These are phyloP conservation scores for Gibbula magus DNA, from an alignment of 2,888 invertebrate genomes.

Conservation along the genomic window DNA sequence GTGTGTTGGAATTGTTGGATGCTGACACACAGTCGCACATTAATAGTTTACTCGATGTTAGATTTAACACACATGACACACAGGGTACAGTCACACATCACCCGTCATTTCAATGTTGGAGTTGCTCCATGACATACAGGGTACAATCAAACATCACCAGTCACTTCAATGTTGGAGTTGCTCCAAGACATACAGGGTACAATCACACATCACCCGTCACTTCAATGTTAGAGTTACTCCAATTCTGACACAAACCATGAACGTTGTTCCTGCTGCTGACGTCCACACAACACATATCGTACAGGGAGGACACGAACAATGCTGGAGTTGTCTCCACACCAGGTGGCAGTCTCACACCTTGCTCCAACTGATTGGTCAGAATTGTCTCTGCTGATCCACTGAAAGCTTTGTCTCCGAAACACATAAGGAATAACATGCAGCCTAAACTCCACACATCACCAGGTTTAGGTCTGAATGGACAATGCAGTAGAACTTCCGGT, in stretches of 20 bases:
- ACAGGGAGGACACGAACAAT: neutral
- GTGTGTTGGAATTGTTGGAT: too few relatives aligned
- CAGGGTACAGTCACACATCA: too few relatives aligned
- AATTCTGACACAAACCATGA: neutral
- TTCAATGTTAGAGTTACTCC: neutral
- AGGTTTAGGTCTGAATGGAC: conserved; percentile 34
- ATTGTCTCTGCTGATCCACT: conserved; percentile 24
- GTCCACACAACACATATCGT: neutral
- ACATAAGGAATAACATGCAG: conserved; percentile 41
- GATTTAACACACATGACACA: too few relatives aligned
- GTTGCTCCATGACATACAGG: too few relatives aligned
- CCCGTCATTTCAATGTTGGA: too few relatives aligned
- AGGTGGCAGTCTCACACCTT: conserved; percentile 17
- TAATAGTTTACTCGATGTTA: too few relatives aligned
- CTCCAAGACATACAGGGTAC: too few relatives aligned
- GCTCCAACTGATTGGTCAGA: neutral
- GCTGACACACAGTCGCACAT: too few relatives aligned
- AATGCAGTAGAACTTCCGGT: conserved; percentile 40
- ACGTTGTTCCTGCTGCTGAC: neutral
- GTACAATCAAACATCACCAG: neutral
- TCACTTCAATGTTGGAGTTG: neutral
- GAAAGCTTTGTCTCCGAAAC: conserved; percentile 33
- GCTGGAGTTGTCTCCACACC: neutral
- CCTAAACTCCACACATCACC: conserved; percentile 50
- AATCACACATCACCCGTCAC: neutral